Conservation (phyloP, 2,888 invertebrate species). For the Bedellia somnulentella region DNA sequence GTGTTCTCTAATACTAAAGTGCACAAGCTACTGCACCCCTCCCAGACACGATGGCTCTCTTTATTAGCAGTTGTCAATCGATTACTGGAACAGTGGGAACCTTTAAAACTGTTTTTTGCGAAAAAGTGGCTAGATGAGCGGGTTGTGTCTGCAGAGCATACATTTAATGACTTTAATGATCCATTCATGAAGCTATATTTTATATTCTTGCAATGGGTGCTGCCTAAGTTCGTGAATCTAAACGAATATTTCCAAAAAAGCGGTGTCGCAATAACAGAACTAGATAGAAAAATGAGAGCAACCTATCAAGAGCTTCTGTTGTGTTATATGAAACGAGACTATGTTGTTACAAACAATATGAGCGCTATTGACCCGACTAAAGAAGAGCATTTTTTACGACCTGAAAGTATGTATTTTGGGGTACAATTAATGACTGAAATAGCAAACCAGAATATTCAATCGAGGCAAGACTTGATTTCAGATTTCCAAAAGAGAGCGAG, state of each 20-base stretch:
- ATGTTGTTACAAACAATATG: background rate
- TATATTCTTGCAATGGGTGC: conserved; percentile 3
- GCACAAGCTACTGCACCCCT: conserved; percentile 12
- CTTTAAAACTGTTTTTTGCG: conserved; percentile 10
- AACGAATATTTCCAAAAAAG: conserved; percentile 3
- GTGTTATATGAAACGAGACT: background rate
- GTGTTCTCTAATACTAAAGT: conserved; percentile 8
- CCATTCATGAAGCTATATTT: conserved; percentile 2
- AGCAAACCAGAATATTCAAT: too few relatives aligned
- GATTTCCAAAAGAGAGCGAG: too few relatives aligned
- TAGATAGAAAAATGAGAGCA: background rate
- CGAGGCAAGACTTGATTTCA: too few relatives aligned
- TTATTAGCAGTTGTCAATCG: conserved; percentile 13
- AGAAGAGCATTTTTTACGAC: background rate
- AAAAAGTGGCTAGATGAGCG: conserved; percentile 2
- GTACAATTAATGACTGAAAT: too few relatives aligned
- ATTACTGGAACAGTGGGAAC: conserved; percentile 17
- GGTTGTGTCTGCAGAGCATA: background rate
- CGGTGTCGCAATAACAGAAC: background rate
- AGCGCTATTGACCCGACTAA: background rate
- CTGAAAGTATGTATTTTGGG: background rate
- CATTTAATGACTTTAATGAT: background rate
- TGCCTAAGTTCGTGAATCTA: conserved; percentile 1
- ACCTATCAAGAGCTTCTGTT: background rate
- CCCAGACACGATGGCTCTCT: conserved; percentile 14